Percentiles rank a stretch among this genome's conserved stretches.
phyloP scores from a whole-genome alignment of 1,140 invertebrate genomes.

The Atta texana region DNA sequence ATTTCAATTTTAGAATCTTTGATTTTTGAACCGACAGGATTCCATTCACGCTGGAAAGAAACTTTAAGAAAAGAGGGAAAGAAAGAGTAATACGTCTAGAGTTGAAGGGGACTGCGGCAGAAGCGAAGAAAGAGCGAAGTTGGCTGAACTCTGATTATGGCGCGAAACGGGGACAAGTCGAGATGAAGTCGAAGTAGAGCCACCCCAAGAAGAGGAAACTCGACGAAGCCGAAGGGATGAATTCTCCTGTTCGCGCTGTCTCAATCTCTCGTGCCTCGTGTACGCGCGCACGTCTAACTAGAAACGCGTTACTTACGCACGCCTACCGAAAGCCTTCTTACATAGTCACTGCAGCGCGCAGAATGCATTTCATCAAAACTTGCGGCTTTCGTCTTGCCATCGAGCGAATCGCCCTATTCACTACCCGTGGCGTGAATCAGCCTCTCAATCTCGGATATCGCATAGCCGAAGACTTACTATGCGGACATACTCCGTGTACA shows the following conservation, averaged over 20 bases:
- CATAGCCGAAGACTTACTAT: constrained; percentile 27
- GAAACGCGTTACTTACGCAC: constrained; percentile 31
- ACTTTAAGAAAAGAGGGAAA: constrained; percentile 15
- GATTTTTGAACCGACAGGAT: constrained; percentile 53
- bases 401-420: constrained; percentile 44
- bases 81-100: constrained; percentile 55
- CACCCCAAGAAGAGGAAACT: constrained; percentile 18
- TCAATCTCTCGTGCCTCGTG: constrained; percentile 5
- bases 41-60: constrained; percentile 49
- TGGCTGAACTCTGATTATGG: constrained; percentile 60
- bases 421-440: constrained; percentile 4
- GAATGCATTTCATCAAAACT: constrained; percentile 79
- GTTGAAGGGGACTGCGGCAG: constrained; percentile 39
- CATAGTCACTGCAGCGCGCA: constrained; percentile 26
- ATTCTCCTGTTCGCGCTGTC: constrained; percentile 37
- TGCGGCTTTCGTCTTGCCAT: constrained; percentile 63
- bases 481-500: constrained; percentile 21
- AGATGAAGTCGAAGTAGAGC: constrained; percentile 41
- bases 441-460: constrained; percentile 55
- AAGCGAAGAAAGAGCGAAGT: constrained; percentile 35
- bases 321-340: constrained; percentile 39
- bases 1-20: constrained; percentile 50
- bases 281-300: constrained; percentile 8
- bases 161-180: constrained; percentile 54
- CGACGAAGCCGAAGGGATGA: constrained; percentile 50